phyloP scores from a whole-genome alignment of 2,113 vertebrate species.

The human (Homo sapiens) region GRCh38 chr12:74227501-74228000 shows the following conservation, averaged over 20 bases:
- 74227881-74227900: not conserved
- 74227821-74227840: not conserved
- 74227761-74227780: not conserved
- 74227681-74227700: not conserved
- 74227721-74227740: not conserved
- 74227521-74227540: no score
- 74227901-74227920: not conserved
- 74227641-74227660: not conserved
- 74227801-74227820: not conserved
- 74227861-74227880: no score
- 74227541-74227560: no score
- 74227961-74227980: not conserved
- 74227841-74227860: not conserved
- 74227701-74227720: not conserved
- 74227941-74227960: not conserved
- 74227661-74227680: not conserved
- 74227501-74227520: no score
- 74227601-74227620: no score
- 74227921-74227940: not conserved
- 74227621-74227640: not conserved
- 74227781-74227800: not conserved
- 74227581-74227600: no score
- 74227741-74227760: not conserved
- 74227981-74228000: not conserved
- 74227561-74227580: no score